Evolutionary conservation across 2,888 invertebrate genomes (phyloP).

Genomic region (Caenorhabditis macrosperma): DNA sequence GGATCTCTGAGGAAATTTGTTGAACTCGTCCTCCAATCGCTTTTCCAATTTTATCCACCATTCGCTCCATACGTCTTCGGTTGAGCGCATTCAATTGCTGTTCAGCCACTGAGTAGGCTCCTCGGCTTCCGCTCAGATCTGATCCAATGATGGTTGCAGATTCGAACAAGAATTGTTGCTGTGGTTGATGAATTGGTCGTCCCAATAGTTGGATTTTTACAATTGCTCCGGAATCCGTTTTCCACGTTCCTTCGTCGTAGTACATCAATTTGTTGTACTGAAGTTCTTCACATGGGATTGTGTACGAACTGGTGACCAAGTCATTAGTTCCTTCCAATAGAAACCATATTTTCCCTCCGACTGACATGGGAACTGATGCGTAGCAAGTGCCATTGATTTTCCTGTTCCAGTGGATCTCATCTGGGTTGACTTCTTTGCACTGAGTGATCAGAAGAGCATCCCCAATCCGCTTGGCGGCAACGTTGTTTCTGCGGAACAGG

Average conservation of each 20-base stretch:
- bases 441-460: neutral
- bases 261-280: neutral
- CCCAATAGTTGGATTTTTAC: neutral
- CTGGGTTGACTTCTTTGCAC: neutral
- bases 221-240: neutral
- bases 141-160: neutral
- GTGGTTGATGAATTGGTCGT: neutral
- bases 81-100: neutral
- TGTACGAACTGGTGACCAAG: neutral
- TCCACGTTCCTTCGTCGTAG: neutral
- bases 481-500: neutral
- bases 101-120: neutral
- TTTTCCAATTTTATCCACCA: too few species aligned
- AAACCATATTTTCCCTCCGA: neutral
- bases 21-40: too few species aligned
- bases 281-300: neutral
- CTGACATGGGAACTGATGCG: neutral
- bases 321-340: neutral
- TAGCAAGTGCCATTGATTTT: constrained; percentile 4
- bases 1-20: too few species aligned
- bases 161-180: neutral
- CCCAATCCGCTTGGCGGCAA: neutral
- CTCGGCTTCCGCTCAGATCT: neutral
- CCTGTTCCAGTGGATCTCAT: neutral
- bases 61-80: neutral